Evolutionary conservation across 2,113 vertebrate species (phyloP).

Genomic region (Anarrhichthys ocellatus): DNA sequence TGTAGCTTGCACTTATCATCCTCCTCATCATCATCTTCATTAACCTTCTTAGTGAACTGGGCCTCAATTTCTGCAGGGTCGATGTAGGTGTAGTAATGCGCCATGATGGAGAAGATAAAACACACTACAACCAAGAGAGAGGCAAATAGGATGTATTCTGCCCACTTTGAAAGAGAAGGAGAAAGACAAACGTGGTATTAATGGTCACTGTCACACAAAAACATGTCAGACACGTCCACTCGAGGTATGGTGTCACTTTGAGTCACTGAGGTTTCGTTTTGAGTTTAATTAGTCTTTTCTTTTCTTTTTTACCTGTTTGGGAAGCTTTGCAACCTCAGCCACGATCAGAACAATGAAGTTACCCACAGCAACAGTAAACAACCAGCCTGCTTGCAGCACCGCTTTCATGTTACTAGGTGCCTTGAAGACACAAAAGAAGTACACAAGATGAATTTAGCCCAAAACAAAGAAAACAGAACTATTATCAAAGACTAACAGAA

Average conservation of each 20-base stretch:
- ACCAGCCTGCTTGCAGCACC: slow-evolving; percentile 96
- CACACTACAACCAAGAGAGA: slow-evolving; percentile 88
- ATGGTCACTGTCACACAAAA: neutral
- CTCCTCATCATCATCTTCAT: slow-evolving; percentile 60
- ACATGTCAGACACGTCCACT: neutral
- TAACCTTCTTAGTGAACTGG: slow-evolving; percentile 80
- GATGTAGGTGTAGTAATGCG: slow-evolving; percentile 91
- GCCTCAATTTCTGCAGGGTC: slow-evolving; percentile 91
- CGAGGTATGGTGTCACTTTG: neutral
- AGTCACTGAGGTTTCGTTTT: neutral
- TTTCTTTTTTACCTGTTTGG: slow-evolving; percentile 83
- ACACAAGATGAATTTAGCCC: neutral
- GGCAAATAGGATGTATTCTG: slow-evolving; percentile 94
- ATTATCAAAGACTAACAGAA: neutral
- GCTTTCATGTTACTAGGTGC: slow-evolving; percentile 98
- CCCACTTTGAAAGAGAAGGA: slow-evolving; percentile 85
- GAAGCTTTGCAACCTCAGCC: slow-evolving; percentile 86
- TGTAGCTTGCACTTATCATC: slow-evolving; percentile 30
- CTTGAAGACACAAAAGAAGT: slow-evolving; percentile 73
- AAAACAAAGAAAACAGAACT: neutral
- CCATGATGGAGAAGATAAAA: slow-evolving; percentile 92
- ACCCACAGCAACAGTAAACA: slow-evolving; percentile 90
- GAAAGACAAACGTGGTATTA: slow-evolving; percentile 17
- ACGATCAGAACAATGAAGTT: slow-evolving; percentile 97
- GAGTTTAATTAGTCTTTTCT: neutral